Conservation (phyloP, 2,113 vertebrate species). For the Serilophus lunatus region DNA sequence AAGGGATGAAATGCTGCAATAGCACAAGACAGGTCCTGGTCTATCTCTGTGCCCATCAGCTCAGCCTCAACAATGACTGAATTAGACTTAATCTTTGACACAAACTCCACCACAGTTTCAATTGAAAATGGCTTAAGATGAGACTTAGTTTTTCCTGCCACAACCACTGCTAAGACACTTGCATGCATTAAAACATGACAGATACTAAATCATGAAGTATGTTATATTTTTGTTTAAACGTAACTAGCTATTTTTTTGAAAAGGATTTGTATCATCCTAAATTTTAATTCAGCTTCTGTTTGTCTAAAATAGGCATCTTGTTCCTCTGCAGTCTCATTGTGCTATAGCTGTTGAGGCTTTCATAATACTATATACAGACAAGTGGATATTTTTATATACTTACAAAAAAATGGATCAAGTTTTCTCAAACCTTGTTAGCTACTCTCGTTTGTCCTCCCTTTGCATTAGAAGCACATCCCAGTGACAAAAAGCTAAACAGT, state of each 20-base stretch:
- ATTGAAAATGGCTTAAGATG: slow-evolving; percentile 21
- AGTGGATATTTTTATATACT: neutral
- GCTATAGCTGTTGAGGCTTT: neutral
- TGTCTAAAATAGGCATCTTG: neutral
- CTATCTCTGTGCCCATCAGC: neutral
- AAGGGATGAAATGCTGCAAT: neutral
- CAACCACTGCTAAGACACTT: neutral
- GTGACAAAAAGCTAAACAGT: neutral
- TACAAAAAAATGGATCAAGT: neutral
- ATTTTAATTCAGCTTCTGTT: neutral
- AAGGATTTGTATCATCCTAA: neutral
- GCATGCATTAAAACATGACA: neutral
- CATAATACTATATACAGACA: neutral
- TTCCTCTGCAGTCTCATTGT: neutral
- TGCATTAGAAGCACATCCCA: neutral
- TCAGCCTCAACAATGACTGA: neutral
- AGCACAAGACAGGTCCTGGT: neutral
- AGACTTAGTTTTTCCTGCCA: neutral
- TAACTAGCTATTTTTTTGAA: neutral
- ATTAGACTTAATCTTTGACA: neutral
- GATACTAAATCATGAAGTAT: neutral
- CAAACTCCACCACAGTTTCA: neutral
- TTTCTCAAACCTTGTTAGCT: neutral
- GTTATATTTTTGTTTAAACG: neutral
- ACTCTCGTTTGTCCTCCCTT: neutral